Base-by-base conservation (phyloP, 2,797 vertebrate genomes). In the Austrolebias charrua region DNA sequence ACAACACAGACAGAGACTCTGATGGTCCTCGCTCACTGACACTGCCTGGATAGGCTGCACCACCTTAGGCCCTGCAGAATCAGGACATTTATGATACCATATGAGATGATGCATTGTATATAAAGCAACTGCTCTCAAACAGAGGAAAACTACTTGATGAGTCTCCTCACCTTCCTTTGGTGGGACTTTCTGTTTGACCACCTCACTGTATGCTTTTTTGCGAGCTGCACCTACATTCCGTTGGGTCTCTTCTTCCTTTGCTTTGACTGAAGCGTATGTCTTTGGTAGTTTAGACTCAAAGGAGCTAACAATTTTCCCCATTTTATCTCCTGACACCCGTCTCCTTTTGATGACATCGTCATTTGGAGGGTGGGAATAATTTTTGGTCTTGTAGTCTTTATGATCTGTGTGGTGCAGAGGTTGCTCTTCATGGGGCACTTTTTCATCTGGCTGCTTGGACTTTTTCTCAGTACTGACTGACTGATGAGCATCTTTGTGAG, bases 1-100 rank as follows among this genome's bases (percentile, higher is more conserved):
- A 83, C 96, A 98, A 87, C 93, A 95, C 31, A 99, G 87, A 59
- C 90, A 93, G 44, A 98, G 74, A 72, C 92, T 95, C 79, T 94
- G 94, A 7, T 94, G 90, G 73, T 86, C 90, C 42, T 92, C 91
- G 0, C 92, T 92, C 52, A 94, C 91, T 0, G 90, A 69, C 64
- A 91, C 92, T 0, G 91, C 94, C 66, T 95, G 94, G 76, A 99
- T 97, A 20, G 92, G 90, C 79, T 91, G 91, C 77, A 95, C 61
- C 75, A 96, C 88, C 57, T 83, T 92, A 7, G 93, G 93, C 24
- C 90, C 97, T 97, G 88, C 38, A 69, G 45, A 71, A 65, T 65
- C 19, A 20, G 5, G 24, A 4, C 57, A 51, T 64, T 42, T 40
- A 40, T 40, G 38, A 40, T 13, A 11, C 3, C 38, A 40, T 0